Evolutionary conservation across 1,140 invertebrate species (phyloP), one percentile per base, ranked within the genome.

Genomic region (Hypsibius dujardini): DNA sequence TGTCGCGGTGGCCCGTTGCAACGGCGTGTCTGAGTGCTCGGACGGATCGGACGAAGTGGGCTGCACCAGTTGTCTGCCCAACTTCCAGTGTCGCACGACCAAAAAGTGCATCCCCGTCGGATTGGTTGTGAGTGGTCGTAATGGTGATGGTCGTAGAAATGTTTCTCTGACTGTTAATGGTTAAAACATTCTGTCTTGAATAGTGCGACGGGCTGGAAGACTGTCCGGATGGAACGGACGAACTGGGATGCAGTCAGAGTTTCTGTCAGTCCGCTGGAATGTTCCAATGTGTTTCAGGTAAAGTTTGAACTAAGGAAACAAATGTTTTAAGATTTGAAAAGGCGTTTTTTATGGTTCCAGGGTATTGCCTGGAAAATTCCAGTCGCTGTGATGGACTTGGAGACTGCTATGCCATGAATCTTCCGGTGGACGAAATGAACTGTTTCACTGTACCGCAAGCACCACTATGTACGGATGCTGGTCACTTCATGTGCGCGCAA

Each of bases 271-370:
- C 7, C 3, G 12, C 62, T 7, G 62, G 62, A 42, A 67, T 67
- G 62, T 67, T 67, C 42, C 62, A 67, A 42, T 67, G 62, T 67
- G 42, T 67, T 42, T n/a, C n/a, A n/a, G n/a, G n/a, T n/a, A n/a
- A n/a, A n/a, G n/a, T n/a, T n/a, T n/a, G n/a, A n/a, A n/a, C n/a
- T n/a, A n/a, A n/a, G n/a, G n/a, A n/a, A n/a, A n/a, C n/a, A n/a
- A n/a, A n/a, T n/a, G n/a, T n/a, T n/a, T n/a, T n/a, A n/a, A n/a
- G n/a, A n/a, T n/a, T n/a, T n/a, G n/a, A n/a, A n/a, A n/a, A n/a
- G n/a, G n/a, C n/a, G n/a, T n/a, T n/a, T n/a, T n/a, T n/a, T n/a
- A n/a, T n/a, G n/a, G n/a, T n/a, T n/a, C 12, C 62, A 3, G 62
- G 62, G 45, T 67, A 67, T 42, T 67, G 62, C 42, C 42, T 67